Evolutionary conservation across 1,140 invertebrate species (phyloP), one percentile per base, ranked within the genome.

Genomic region (Leucophenga varia): DNA sequence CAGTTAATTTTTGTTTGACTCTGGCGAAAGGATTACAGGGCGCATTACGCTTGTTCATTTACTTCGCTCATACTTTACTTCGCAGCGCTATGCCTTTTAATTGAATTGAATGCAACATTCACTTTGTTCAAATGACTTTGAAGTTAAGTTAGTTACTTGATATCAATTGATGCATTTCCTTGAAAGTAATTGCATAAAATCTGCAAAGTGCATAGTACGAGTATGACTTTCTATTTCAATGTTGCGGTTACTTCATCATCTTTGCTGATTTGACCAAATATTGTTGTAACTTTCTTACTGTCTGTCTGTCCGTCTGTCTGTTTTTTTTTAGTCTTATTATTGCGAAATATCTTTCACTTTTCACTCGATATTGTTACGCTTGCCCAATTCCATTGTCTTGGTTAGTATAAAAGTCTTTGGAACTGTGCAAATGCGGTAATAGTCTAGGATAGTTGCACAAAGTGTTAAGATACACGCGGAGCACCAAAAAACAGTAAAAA

Each of bases 181-280:
- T 57, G 61, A 44, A 53, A 67, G 59, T 56, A 67, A 67, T 10
- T 63, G 56, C 41, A 61, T 59, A 68, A 68, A 68, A 67, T 10
- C 5, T 67, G 63, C 63, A 64, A 67, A 43, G 40, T 43, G 18
- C 63, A 51, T 67, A 53, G 52, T 46, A 65, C n/a, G 59, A 52
- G 59, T 54, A 67, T 56, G 56, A 68, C 63, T 68, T 67, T 67
- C 64, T 68, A 67, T 68, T 67, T 68, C 63, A 55, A 68, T 67
- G 59, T 57, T 65, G 56, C 65, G 61, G 61, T 8, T 67, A 25
- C 22, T 25, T 25, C 22, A 25, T 25, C 22, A 25, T 25, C 22
- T 39, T 12, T 18, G 28, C 53, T 9, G 13, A 44, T 17, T 28
- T 50, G 57, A 61, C 60, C 60, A 52, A 25, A 25, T 25, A 25